A percentile compares a stretch with the other conserved stretches of the same genome.
These are phyloP conservation scores for Pseudochaenichthys georgianus DNA, from an alignment of 2,797 vertebrate species.

Conservation along the genomic window DNA sequence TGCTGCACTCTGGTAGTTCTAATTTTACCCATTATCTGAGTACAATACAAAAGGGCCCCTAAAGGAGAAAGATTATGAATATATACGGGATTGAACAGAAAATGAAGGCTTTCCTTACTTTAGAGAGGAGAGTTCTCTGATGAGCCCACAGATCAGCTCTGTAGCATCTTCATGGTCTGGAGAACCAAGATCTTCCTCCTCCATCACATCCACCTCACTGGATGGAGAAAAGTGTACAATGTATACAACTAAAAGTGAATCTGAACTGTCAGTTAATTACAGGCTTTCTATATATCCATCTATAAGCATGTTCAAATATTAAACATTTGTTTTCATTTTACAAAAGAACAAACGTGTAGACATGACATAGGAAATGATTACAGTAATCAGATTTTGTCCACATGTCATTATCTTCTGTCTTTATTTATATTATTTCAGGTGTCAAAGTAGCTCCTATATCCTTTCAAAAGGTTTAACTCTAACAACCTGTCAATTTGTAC, in stretches of 20 bases:
- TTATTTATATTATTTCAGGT: neutral
- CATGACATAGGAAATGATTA: neutral
- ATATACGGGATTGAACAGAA: neutral
- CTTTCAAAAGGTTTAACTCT: too few relatives aligned
- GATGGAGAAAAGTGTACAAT: neutral
- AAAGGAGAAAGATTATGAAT: too few relatives aligned
- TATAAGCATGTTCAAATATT: neutral
- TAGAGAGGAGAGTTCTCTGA: slow-evolving; percentile 89
- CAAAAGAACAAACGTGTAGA: neutral
- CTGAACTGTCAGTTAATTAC: too few relatives aligned
- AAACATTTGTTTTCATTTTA: neutral
- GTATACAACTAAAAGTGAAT: neutral
- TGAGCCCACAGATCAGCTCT: slow-evolving; percentile 84
- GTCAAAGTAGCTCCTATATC: neutral
- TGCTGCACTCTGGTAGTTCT: too few relatives aligned
- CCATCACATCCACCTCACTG: slow-evolving; percentile 56
- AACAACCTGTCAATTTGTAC: neutral
- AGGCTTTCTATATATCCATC: too few relatives aligned
- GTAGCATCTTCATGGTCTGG: slow-evolving; percentile 83
- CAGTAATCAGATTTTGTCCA: neutral
- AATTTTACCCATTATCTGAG: too few relatives aligned
- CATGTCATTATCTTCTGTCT: neutral
- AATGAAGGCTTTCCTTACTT: slow-evolving; percentile 83
- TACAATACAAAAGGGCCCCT: neutral
- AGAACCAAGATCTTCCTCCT: slow-evolving; percentile 20